These are phyloP conservation scores for Leucosticte australis DNA, from an alignment of 2,113 vertebrate genomes.

Conservation along the genomic window DNA sequence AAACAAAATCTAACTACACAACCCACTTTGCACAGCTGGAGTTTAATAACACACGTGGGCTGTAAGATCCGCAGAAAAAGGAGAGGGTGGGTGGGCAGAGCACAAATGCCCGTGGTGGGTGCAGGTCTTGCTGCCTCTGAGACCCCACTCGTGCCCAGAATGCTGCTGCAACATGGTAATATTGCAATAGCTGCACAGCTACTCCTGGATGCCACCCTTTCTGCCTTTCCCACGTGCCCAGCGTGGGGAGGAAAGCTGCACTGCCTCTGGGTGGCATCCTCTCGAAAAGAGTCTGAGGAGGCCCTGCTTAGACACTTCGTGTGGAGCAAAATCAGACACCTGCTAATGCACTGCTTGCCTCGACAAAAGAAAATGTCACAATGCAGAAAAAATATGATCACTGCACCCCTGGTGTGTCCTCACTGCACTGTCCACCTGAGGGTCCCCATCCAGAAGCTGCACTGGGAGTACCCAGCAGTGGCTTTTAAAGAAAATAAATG, in stretches of 20 bases:
- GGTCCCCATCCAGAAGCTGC: not conserved
- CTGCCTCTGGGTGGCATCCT: not conserved
- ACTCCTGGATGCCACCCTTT: not conserved
- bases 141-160: not conserved
- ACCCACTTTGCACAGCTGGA: not conserved
- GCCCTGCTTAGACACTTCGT: conserved; percentile 15
- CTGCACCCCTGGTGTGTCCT: not conserved
- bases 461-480: not conserved
- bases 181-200: not conserved
- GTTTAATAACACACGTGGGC: not conserved
- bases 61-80: not conserved
- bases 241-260: not conserved
- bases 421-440: not conserved
- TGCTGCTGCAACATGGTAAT: no score
- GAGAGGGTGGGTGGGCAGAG: not conserved
- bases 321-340: conserved; percentile 2
- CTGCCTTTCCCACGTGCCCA: not conserved
- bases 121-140: not conserved
- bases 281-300: not conserved
- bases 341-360: not conserved
- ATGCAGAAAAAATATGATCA: not conserved
- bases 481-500: not conserved
- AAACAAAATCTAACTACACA: not conserved
- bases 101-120: not conserved
- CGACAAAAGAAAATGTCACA: not conserved